A percentile compares a stretch with the other conserved stretches of the same genome.
Evolutionary conservation across 2,888 invertebrate species (phyloP).

Genomic region (Megamerina dolium): DNA sequence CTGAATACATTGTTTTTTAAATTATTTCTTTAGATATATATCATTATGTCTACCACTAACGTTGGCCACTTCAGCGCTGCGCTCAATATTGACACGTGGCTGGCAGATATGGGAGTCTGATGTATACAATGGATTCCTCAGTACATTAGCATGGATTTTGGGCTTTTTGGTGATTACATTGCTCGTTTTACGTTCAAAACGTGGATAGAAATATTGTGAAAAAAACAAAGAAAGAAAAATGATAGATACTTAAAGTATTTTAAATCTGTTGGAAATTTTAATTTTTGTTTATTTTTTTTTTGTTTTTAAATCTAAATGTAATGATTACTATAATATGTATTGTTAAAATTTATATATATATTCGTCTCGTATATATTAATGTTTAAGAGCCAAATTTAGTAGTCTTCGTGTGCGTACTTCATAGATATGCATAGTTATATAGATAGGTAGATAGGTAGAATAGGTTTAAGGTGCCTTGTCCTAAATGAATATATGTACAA

Average conservation of each 20-base stretch:
- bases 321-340: no score
- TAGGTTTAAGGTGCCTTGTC: conserved; percentile 20
- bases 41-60: conserved; percentile 81
- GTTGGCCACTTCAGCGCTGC: conserved; percentile 83
- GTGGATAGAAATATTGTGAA: conserved; percentile 54
- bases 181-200: conserved; percentile 72
- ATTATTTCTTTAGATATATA: conserved; percentile 54
- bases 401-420: conserved; percentile 7
- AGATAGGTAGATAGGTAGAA: not conserved
- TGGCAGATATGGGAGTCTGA: conserved; percentile 76
- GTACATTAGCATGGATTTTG: conserved; percentile 80
- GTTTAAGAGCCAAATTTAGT: conserved; percentile 25
- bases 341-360: no score
- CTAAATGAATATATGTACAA: no score
- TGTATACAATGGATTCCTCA: conserved; percentile 82
- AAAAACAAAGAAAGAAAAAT: not conserved
- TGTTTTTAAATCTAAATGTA: no score
- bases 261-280: no score
- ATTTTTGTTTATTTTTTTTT: no score
- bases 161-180: conserved; percentile 75
- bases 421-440: not conserved
- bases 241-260: no score
- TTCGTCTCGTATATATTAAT: no score
- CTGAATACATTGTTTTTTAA: not conserved
- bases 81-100: conserved; percentile 81